Conservation (phyloP, 2,888 invertebrate genomes). For the Tenthredo amoena region DNA sequence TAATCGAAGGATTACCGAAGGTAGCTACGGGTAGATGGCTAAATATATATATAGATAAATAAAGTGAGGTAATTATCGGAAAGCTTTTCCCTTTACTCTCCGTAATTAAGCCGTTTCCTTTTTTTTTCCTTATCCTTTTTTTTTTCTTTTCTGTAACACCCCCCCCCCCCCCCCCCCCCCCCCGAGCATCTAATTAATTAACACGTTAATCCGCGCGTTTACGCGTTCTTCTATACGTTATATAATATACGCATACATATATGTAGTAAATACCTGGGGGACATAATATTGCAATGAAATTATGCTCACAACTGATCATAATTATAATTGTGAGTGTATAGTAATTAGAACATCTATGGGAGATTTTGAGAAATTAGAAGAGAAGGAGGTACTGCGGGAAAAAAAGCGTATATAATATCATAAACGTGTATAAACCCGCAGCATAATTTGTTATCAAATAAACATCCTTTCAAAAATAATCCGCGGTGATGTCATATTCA, state of each 20-base stretch:
- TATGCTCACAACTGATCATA: no score
- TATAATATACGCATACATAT: neutral
- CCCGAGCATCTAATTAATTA: conserved; percentile 34
- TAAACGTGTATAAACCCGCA: no score
- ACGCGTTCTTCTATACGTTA: neutral
- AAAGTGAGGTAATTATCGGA: conserved; percentile 32
- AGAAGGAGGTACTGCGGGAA: neutral
- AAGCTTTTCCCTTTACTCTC: conserved; percentile 35
- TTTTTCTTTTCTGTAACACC: neutral
- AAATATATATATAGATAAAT: neutral
- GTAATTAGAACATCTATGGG: neutral
- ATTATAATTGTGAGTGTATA: neutral
- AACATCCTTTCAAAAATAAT: conserved; percentile 7
- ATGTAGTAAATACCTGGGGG: neutral
- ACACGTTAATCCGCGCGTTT: conserved; percentile 13
- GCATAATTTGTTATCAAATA: conserved; percentile 15
- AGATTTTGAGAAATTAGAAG: no score
- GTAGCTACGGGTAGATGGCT: neutral
- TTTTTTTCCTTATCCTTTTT: neutral
- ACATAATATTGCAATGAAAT: no score
- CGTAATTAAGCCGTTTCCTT: conserved; percentile 31
- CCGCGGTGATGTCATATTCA: conserved; percentile 6
- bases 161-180: neutral
- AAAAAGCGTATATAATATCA: neutral
- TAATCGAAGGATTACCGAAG: neutral